These are phyloP conservation scores for Pachypsylla venusta DNA, from an alignment of 1,140 invertebrate species.

Conservation along the genomic window DNA sequence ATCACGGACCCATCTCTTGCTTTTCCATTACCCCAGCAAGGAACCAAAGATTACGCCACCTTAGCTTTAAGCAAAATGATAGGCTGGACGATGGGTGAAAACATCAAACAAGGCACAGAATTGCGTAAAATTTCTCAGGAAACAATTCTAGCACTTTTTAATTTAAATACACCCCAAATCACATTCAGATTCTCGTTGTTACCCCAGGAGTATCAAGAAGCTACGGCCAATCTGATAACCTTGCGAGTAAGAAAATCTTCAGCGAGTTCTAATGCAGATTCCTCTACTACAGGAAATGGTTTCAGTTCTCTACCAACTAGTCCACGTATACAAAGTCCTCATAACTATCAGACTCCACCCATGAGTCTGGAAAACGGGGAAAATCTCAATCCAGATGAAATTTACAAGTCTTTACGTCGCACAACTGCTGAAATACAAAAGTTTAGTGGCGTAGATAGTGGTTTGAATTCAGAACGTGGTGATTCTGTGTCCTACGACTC, in stretches of 20 bases:
- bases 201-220: slow-evolving; percentile 65
- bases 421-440: slow-evolving; percentile 89
- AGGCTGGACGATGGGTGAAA: slow-evolving; percentile 32
- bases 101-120: slow-evolving; percentile 53
- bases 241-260: slow-evolving; percentile 55
- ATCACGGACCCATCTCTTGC: slow-evolving; percentile 33
- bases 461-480: slow-evolving; percentile 33
- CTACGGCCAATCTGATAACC: slow-evolving; percentile 68
- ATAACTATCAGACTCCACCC: background rate
- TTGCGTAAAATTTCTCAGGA: slow-evolving; percentile 60
- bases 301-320: slow-evolving; percentile 1
- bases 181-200: slow-evolving; percentile 68
- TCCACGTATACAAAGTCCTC: background rate
- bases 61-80: slow-evolving; percentile 49
- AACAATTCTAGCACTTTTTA: slow-evolving; percentile 72
- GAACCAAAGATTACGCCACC: slow-evolving; percentile 34
- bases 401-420: slow-evolving; percentile 68
- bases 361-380: slow-evolving; percentile 35
- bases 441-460: slow-evolving; percentile 51
- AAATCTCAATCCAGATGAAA: slow-evolving; percentile 67
- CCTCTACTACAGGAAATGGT: too few relatives aligned
- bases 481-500: slow-evolving; percentile 76
- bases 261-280: too few relatives aligned
- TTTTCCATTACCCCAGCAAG: slow-evolving; percentile 28
- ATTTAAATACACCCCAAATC: slow-evolving; percentile 73